phyloP scores from a whole-genome alignment of 2,113 vertebrate species.

The Hemichromis elongatus region DNA sequence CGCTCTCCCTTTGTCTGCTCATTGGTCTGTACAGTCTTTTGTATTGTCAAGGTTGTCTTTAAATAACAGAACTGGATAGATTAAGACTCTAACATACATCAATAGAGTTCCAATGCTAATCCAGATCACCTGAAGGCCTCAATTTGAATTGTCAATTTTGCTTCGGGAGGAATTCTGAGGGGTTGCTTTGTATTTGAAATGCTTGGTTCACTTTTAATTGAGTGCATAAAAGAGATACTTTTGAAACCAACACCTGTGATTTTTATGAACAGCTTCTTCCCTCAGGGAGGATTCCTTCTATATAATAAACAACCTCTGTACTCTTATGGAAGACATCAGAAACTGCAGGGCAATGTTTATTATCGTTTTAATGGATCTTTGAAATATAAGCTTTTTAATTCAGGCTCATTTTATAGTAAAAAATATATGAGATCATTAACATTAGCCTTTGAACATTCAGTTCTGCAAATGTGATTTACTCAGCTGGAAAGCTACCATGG shows the following conservation, averaged over 20 bases:
- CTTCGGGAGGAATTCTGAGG: constrained; percentile 23
- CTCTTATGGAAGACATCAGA: neutral
- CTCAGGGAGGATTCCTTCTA: constrained; percentile 14
- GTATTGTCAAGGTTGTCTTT: constrained; percentile 36
- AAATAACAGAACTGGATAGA: neutral
- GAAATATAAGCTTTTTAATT: neutral
- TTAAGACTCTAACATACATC: constrained; percentile 3
- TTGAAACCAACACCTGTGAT: constrained; percentile 5
- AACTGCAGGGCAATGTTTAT: neutral
- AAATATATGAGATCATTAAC: neutral
- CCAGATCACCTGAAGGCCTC: constrained; percentile 23
- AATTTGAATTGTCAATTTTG: constrained; percentile 32
- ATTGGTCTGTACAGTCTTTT: constrained; percentile 4
- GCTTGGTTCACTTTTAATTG: constrained; percentile 5
- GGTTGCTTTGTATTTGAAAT: neutral
- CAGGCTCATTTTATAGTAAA: neutral
- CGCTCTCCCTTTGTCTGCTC: constrained; percentile 13
- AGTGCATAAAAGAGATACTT: constrained; percentile 3
- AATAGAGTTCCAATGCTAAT: neutral
- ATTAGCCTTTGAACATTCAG: neutral
- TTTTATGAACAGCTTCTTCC: constrained; percentile 1
- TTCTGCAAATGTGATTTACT: neutral
- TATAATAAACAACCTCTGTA: neutral
- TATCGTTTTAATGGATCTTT: neutral
- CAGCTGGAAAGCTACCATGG: neutral